Evolutionary conservation across 2,113 vertebrate genomes (phyloP), one percentile per base, ranked within the genome.

Genomic region (Misgurnus mizolepis): DNA sequence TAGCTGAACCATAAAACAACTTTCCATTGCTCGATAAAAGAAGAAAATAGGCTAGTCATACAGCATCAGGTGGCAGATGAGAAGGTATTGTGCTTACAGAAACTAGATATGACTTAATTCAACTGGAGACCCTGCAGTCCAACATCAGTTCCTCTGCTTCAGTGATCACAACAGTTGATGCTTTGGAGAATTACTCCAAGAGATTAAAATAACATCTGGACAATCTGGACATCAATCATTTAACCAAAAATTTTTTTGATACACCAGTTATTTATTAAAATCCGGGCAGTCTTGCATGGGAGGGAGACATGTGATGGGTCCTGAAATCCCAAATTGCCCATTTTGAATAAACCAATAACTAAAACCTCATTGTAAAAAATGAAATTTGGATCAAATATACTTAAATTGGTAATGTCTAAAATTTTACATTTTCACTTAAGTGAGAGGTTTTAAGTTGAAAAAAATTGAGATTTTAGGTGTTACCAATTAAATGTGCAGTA

Each of bases 11-110:
- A 87, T 72, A 86, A 87, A 87, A 83, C 45, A 6, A 62, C 69
- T 70, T 84, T 80, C 73, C 69, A 82, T 72, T 49, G 40, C 71
- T 89, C 85, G 88, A 81, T 78, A 79, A 75, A 72, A 53, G 71
- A 67, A 82, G 84, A 80, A 90, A 85, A 88, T 84, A 83, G 82
- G 80, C 84, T 85, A 79, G 78, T 67, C 74, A 49, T 85, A 17
- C 49, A 58, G 71, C 53, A 87, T 90, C 85, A 86, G 80, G 80
- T 90, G 68, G 78, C 88, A 80, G 62, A 53, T 67, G 61, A 47
- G 58, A 50, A 7, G n/a, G 84, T 55, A 12, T 72, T 10, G 14
- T 70, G 62, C 76, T 80, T 83, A 39, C 69, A 75, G 86, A 88
- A 88, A 91, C 87, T 84, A 82, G 61, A 88, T 80, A 82, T 67